Percentiles rank a stretch among this genome's conserved stretches.
Conservation (phyloP, 2,797 vertebrate species). For the Phalloptychus januarius region DNA sequence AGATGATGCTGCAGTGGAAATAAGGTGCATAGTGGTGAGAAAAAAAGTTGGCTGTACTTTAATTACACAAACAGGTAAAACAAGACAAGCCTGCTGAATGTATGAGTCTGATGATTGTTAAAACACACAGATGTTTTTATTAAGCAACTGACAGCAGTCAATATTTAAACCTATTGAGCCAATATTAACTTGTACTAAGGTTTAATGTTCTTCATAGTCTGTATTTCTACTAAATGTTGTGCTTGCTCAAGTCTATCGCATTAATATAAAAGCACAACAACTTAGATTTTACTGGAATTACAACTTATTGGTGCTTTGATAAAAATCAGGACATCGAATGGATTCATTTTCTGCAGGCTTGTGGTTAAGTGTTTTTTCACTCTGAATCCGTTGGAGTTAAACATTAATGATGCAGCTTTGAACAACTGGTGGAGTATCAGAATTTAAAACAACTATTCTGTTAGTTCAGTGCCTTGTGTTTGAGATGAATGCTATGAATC, state of each 20-base stretch:
- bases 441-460: background rate
- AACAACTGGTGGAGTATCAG: background rate
- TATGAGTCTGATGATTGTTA: background rate
- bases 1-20: slow-evolving; percentile 82
- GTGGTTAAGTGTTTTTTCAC: background rate
- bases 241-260: background rate
- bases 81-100: background rate
- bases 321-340: background rate
- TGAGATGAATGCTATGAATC: slow-evolving; percentile 11
- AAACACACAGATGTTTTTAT: background rate
- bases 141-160: background rate
- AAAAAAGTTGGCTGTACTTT: background rate
- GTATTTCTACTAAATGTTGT: background rate
- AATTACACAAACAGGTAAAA: background rate
- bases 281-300: background rate
- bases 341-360: background rate
- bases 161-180: background rate
- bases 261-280: background rate
- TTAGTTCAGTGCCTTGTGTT: slow-evolving; percentile 1
- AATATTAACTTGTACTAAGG: background rate
- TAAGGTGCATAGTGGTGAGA: background rate
- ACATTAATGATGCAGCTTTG: background rate
- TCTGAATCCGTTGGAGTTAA: background rate
- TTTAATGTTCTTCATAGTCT: background rate
- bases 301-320: background rate